phyloP scores from a whole-genome alignment of 2,113 vertebrate genomes.

The Aplodontia rufa region DNA sequence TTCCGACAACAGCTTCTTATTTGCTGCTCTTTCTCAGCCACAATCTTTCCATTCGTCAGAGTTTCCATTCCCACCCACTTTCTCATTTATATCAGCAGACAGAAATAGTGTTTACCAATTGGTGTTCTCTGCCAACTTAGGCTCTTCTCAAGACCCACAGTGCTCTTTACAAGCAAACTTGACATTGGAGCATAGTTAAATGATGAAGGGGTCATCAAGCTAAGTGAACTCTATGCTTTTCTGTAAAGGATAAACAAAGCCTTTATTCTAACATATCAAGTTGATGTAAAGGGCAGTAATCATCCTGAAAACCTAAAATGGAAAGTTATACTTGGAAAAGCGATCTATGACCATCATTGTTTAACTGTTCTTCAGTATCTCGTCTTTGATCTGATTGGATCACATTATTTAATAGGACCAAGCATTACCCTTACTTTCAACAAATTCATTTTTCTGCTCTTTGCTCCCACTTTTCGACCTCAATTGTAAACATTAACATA shows the following conservation, averaged over 20 bases:
- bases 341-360: not conserved
- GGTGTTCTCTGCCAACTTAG: not conserved
- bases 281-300: not conserved
- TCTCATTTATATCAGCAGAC: not conserved
- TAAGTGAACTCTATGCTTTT: not conserved
- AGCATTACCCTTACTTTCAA: not conserved
- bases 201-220: not conserved
- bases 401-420: not conserved
- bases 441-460: not conserved
- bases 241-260: not conserved
- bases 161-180: not conserved
- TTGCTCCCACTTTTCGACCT: not conserved
- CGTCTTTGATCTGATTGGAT: not conserved
- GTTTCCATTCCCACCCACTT: not conserved
- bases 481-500: not conserved
- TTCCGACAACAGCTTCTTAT: conserved; percentile 39
- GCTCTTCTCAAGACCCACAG: not conserved
- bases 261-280: not conserved
- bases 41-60: conserved; percentile 49
- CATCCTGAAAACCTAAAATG: not conserved
- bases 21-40: conserved; percentile 8
- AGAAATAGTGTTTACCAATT: not conserved
- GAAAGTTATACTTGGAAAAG: not conserved
- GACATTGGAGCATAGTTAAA: not conserved
- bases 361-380: not conserved